Evolutionary conservation across 2,888 invertebrate genomes (phyloP).

Genomic region (Lasioglossum malachurum): DNA sequence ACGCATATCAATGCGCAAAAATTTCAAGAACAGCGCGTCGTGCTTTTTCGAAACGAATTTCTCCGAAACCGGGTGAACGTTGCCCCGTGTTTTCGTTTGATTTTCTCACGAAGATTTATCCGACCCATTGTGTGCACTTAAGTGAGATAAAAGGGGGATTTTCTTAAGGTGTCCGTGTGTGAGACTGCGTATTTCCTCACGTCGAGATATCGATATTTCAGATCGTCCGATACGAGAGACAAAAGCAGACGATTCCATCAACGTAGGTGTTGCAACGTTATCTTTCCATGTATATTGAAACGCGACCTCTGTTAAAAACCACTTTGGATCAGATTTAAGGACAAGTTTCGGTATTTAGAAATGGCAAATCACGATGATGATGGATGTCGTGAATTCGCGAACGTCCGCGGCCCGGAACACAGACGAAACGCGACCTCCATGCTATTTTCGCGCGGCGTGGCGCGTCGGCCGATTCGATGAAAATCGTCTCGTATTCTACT

Average conservation of each 20-base stretch:
- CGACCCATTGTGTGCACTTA: not conserved
- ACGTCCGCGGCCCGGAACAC: not conserved
- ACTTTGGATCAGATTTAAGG: not conserved
- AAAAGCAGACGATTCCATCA: not conserved
- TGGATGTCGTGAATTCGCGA: constrained; percentile 8
- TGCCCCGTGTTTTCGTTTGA: not conserved
- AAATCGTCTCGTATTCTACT: constrained; percentile 52
- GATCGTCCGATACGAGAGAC: not conserved
- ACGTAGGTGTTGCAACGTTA: not conserved
- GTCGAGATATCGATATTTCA: not conserved
- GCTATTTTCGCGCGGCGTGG: constrained; percentile 48
- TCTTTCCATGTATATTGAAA: not conserved
- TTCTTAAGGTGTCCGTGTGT: not conserved
- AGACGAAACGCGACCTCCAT: constrained; percentile 35
- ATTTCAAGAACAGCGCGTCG: not conserved
- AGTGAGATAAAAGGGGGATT: not conserved
- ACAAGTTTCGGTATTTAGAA: not conserved
- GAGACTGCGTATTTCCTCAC: not conserved
- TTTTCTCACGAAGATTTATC: not conserved
- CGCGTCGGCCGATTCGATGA: constrained; percentile 45
- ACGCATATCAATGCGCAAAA: not conserved
- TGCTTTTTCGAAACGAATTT: not conserved
- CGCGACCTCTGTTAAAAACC: not conserved
- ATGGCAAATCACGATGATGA: not conserved
- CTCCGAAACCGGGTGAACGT: not conserved